phyloP scores from a whole-genome alignment of 2,888 invertebrate species.

The Drosophila affinis region DNA sequence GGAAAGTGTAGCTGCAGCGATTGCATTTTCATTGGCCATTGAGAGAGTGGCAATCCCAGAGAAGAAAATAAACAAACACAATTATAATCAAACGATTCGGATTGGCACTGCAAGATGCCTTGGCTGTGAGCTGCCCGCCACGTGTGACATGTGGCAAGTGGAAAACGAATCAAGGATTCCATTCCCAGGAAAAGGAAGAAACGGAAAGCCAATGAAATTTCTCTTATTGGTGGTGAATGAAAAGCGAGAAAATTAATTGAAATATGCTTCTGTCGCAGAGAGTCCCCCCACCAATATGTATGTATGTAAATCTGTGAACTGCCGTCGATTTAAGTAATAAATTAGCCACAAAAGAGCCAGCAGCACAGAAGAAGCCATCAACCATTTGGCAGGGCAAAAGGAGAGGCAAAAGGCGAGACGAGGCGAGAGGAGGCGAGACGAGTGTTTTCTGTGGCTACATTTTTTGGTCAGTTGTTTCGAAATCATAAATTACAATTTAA shows the following conservation, averaged over 20 bases:
- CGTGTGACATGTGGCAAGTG: no score
- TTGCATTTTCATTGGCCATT: conserved; percentile 33
- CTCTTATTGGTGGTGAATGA: background rate
- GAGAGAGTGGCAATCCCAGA: conserved; percentile 8
- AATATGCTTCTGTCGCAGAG: conserved; percentile 26
- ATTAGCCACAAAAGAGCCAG: conserved; percentile 30
- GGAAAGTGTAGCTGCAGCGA: background rate
- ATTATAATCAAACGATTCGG: no score
- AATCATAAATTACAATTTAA: conserved; percentile 67
- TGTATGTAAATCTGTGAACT: background rate
- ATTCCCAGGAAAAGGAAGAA: background rate
- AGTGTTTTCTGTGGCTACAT: conserved; percentile 31
- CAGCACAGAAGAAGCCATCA: background rate
- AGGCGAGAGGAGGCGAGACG: conserved; percentile 5
- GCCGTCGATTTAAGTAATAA: conserved; percentile 33
- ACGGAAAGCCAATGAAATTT: conserved; percentile 13
- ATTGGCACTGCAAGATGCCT: no score
- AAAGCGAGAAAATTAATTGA: conserved; percentile 32
- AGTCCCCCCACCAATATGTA: background rate
- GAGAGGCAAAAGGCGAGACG: background rate
- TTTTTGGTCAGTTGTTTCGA: conserved; percentile 40
- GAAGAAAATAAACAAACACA: background rate
- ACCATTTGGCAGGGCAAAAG: conserved; percentile 8
- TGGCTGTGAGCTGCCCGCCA: no score
- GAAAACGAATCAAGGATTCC: no score